Base-by-base conservation (phyloP, 2,113 vertebrate species). In the Vireo altiloquus region DNA sequence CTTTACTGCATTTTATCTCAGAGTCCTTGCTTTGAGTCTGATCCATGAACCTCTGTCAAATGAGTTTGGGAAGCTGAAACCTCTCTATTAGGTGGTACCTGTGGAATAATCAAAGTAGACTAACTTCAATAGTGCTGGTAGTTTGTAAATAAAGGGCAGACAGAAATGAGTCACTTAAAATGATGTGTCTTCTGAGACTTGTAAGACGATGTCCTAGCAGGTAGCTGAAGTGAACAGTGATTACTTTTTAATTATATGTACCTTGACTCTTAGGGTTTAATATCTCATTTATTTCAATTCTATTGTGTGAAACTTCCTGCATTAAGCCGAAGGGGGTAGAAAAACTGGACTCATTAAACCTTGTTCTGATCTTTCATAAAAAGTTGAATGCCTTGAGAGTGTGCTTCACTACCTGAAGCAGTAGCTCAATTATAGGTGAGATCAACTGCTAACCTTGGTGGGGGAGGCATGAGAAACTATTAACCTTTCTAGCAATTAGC, bases 11-110 rank as follows among this genome's bases (percentile, higher is more conserved):
- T 96, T 96, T 97, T 96, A 35, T 97, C 91, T 95, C 8, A 0
- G 88, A 93, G 89, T 91, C 66, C 80, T 96, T 95, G 82, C 37
- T 95, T 96, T 90, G 92, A 95, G 87, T 93, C 85, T 97, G 96
- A 96, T 96, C 89, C 81, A 82, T 90, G 87, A 82, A 95, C 44
- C 53, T 91, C 42, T 54, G n/a, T 94, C 92, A 95, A 92, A 95
- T 83, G 68, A 90, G 60, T 61, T 72, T 61, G 82, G 82, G 90
- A 93, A 95, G 56, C 95, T 91, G 59, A 92, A 50, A 91, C 74
- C 69, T 90, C 87, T 97, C 83, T 69, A 33, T 97, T 94, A 90
- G 92, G 31, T 35, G 24, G n/a, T 83, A 77, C 94, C 87, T 9
- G 21, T 46, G 28, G 79, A 82, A 44, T 92, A 93, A 97, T 97